Evolutionary conservation across 2,888 invertebrate genomes (phyloP).

Genomic region (Spialia ferax): DNA sequence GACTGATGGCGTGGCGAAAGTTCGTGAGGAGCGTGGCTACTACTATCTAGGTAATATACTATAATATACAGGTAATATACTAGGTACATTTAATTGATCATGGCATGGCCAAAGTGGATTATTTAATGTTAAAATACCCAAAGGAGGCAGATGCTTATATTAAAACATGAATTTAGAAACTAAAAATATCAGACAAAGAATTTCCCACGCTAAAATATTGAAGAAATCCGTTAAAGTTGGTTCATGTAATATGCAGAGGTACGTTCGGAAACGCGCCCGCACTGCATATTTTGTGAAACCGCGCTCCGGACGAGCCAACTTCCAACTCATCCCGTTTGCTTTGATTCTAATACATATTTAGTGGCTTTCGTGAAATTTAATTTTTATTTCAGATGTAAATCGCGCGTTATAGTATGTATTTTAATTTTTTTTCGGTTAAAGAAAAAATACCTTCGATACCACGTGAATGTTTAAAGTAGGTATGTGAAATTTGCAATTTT

Average conservation of each 20-base stretch:
- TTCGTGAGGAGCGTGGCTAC: no score
- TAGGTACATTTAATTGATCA: no score
- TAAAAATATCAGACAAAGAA: slow-evolving; percentile 48
- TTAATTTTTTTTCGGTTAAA: background rate
- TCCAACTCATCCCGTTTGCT: slow-evolving; percentile 54
- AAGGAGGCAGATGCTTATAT: background rate
- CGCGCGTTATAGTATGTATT: background rate
- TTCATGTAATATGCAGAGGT: slow-evolving; percentile 80
- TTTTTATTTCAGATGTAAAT: slow-evolving; percentile 32
- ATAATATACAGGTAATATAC: no score
- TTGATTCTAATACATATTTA: slow-evolving; percentile 54
- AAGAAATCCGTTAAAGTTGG: slow-evolving; percentile 77
- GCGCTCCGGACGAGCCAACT: slow-evolving; percentile 61
- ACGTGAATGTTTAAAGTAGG: background rate
- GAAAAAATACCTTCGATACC: background rate
- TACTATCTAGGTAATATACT: no score
- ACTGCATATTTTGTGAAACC: slow-evolving; percentile 72
- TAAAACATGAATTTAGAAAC: slow-evolving; percentile 11
- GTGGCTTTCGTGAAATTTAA: slow-evolving; percentile 46
- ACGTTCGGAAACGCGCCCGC: slow-evolving; percentile 59
- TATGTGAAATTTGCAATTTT: no score
- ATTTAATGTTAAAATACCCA: background rate
- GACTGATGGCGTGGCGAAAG: no score
- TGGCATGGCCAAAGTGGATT: no score
- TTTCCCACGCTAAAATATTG: slow-evolving; percentile 76